Base-by-base conservation (phyloP, 2,113 vertebrate genomes). In the Callopanchax toddi region DNA sequence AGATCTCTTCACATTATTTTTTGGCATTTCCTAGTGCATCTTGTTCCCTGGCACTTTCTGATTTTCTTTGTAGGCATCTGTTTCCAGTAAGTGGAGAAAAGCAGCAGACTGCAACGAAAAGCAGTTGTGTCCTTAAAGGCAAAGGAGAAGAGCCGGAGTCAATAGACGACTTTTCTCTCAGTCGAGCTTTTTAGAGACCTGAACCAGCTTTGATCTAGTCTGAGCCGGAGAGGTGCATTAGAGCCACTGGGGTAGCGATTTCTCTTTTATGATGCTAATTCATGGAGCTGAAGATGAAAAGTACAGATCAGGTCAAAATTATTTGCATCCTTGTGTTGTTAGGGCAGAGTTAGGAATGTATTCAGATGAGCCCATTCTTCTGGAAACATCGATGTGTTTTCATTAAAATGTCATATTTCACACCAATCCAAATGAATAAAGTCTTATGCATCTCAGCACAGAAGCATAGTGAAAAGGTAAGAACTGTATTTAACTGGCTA, bases 181-280 rank as follows among this genome's bases (percentile, higher is more conserved):
- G 64, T 79, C 58, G 53, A 63, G 74, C 63, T 81, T 74, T 87
- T 86, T 77, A 40, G 55, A 54, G 59, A 48, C 37, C 42, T 6
- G 21, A 61, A 55, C 23, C 25, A 51, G 69, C 89, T 91, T 87
- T 90, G 83, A 89, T 90, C 44, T 64, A 75, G 51, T 44, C 61
- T 25, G 32, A 39, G 64, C 70, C 60, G 57, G 40, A 83, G 67
- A 74, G 68, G 50, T 39, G 61, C 66, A 75, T 83, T 78, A 83
- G 71, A 71, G 63, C 37, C 39, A 52, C 46, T 13, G 46, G 17
- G 16, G 34, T 8, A n/a, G 63, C 62, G 43, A 39, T 78, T 74
- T 79, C 34, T 74, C n/a, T 68, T 51, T 39, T 73, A 21, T 81
- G 36, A 62, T 60, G 65, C 45, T 67, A 71, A 82, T 82, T 48